Conservation (phyloP, 2,797 vertebrate species). For the Phrynocephalus vlangalii region DNA sequence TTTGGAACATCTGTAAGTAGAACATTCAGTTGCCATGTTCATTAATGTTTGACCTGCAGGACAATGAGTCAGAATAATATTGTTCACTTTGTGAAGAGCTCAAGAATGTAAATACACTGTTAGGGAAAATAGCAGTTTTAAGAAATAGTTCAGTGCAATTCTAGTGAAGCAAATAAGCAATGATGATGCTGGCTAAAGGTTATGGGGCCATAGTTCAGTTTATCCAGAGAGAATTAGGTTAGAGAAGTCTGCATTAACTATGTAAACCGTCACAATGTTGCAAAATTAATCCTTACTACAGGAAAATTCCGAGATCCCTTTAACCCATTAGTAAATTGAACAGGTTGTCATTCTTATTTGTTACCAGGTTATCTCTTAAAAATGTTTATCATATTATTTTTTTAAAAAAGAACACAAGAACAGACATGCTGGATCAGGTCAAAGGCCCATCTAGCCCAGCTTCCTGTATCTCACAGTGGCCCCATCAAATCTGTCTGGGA, state of each 20-base stretch:
- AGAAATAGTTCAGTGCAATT: background rate
- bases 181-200: background rate
- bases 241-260: background rate
- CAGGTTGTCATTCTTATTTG: background rate
- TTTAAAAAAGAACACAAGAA: background rate
- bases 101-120: background rate
- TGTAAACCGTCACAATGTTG: background rate
- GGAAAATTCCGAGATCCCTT: background rate
- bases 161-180: background rate
- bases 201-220: background rate
- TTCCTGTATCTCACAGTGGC: no score
- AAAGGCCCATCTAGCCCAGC: no score
- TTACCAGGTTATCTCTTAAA: background rate
- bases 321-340: background rate
- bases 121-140: background rate
- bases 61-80: background rate
- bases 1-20: background rate
- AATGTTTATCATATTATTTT: no score
- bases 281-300: background rate
- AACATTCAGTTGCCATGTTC: background rate
- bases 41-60: background rate
- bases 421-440: no score
- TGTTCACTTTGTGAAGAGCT: background rate
- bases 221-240: background rate
- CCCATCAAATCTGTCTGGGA: no score